phyloP scores from a whole-genome alignment of 1,140 invertebrate species.

The Leptinotarsa lineolata region DNA sequence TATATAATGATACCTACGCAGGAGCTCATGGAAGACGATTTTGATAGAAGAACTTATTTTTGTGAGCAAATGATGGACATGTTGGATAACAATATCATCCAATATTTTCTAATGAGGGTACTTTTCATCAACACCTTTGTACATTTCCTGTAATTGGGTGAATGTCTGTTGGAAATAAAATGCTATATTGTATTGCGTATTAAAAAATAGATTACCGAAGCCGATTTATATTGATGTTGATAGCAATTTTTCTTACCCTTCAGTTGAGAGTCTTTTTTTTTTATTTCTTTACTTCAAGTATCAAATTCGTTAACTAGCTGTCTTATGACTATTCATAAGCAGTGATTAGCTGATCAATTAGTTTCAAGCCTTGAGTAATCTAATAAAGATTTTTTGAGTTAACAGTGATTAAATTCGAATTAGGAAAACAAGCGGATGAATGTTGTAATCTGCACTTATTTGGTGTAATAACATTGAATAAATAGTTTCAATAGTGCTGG shows the following conservation, averaged over 20 bases:
- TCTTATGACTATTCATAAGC: background rate
- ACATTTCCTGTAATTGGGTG: too few relatives aligned
- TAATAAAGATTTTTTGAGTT: background rate
- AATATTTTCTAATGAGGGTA: too few relatives aligned
- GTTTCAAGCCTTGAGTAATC: background rate
- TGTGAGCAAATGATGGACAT: too few relatives aligned
- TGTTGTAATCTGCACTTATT: background rate
- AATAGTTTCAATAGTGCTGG: background rate
- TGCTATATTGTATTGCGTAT: too few relatives aligned
- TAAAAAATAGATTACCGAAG: too few relatives aligned
- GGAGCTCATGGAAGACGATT: too few relatives aligned
- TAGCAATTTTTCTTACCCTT: background rate
- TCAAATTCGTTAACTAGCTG: too few relatives aligned
- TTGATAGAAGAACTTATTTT: too few relatives aligned
- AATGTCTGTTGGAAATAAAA: too few relatives aligned
- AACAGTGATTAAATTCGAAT: background rate
- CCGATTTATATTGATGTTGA: background rate
- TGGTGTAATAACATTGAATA: background rate
- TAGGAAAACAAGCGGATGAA: background rate
- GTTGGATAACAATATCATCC: too few relatives aligned
- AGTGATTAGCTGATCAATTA: background rate
- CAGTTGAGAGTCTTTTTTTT: background rate
- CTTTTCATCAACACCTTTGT: too few relatives aligned
- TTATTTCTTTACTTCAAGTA: background rate
- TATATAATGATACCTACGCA: too few relatives aligned